Base-by-base conservation (phyloP, 2,888 invertebrate species). In the Catotricha subobsoleta region DNA sequence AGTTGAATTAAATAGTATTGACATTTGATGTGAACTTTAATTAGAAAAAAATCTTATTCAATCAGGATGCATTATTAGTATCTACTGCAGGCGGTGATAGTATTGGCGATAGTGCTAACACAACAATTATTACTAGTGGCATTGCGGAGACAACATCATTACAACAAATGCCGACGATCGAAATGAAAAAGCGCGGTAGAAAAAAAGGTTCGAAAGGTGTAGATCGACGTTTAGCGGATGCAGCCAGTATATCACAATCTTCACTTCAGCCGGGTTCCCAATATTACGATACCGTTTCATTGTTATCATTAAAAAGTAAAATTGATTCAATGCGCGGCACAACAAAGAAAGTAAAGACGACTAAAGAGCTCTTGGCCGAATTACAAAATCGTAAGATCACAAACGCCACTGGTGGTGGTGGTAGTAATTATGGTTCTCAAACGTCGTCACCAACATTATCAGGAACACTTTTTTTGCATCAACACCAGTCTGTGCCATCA, bases 141-240 rank as follows among this genome's bases (percentile, higher is more conserved):
- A 23, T 9, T 23, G 23, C 9, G 9, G 23, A 7, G 9, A 23
- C 9, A 23, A n/a, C n/a, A n/a, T n/a, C n/a, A n/a, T n/a, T n/a
- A n/a, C n/a, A n/a, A n/a, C n/a, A n/a, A n/a, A n/a, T n/a, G n/a
- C n/a, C n/a, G n/a, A n/a, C 15, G 20, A 5, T 25, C 4, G 8
- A 5, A 15, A 8, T 25, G 13, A 60, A 58, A 46, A 60, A 58
- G 40, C 53, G 62, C 10, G 62, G 62, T 1, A 54, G 62, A 0
- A 62, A 62, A 46, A 62, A 61, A 43, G 62, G 62, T 1, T 61
- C 62, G 2, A 60, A 57, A 36, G 62, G 60, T 2, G 53, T 58
- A 5, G 62, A 62, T 45, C 18, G 35, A 2, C 34, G 35, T 16
- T n/a, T 41, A 10, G 27, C 35, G 4, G 13, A 13, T 27, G 27